Evolutionary conservation across 2,888 invertebrate genomes (phyloP).

Genomic region (Acanthosepion pharaonis): DNA sequence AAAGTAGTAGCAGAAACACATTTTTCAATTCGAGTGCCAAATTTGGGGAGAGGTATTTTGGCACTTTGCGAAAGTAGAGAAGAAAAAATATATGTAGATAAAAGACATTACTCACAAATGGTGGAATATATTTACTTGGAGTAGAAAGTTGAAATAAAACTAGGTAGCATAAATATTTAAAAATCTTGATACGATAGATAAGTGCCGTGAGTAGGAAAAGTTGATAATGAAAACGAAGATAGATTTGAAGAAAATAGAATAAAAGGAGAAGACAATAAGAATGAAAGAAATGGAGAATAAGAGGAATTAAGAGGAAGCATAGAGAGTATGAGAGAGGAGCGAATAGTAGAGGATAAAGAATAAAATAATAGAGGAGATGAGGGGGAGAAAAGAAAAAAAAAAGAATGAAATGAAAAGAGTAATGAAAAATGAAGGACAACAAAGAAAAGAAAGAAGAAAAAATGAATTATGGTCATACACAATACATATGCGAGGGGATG

Average conservation of each 20-base stretch:
- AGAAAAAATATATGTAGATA: not conserved
- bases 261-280: not conserved
- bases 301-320: not conserved
- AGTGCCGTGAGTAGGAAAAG: constrained; percentile 18
- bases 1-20: constrained; percentile 1
- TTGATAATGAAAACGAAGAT: not conserved
- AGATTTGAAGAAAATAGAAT: not conserved
- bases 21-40: constrained; percentile 22
- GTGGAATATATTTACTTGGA: not conserved
- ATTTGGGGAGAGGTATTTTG: constrained; percentile 21
- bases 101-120: not conserved
- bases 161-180: not conserved
- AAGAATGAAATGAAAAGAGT: not conserved
- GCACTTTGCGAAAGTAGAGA: not conserved
- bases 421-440: not conserved
- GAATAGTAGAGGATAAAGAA: not conserved
- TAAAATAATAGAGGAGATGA: not conserved
- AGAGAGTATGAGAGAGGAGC: not conserved
- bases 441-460: not conserved
- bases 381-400: not conserved
- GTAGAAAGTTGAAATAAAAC: not conserved
- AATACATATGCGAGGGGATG: too few species aligned
- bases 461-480: too few species aligned
- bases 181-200: not conserved
- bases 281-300: not conserved